Evolutionary conservation across 2,797 vertebrate genomes (phyloP).

Genomic region (Loris lydekkerianus): DNA sequence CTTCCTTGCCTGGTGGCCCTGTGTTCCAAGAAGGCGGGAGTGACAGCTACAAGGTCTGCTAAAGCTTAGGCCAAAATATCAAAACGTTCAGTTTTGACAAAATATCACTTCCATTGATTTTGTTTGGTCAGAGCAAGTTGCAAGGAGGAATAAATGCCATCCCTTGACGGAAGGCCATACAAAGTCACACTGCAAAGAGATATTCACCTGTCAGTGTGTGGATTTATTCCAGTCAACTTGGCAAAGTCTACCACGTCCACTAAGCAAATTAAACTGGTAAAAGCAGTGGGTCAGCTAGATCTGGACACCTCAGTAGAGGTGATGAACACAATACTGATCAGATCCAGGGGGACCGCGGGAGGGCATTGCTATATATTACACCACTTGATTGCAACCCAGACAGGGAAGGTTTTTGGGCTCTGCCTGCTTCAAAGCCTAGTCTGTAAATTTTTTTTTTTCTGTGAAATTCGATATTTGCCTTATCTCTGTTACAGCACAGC

Average conservation of each 20-base stretch:
- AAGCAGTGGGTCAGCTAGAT: background rate
- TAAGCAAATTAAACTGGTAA: background rate
- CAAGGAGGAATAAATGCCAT: background rate
- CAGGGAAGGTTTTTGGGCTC: background rate
- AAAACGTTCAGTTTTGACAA: background rate
- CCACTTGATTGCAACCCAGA: slow-evolving; percentile 42
- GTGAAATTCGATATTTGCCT: slow-evolving; percentile 72
- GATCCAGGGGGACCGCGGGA: background rate
- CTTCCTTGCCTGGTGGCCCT: background rate
- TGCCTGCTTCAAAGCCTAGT: slow-evolving; percentile 51
- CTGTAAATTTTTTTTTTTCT: slow-evolving; percentile 74
- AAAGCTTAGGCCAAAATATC: background rate
- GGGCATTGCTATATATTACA: background rate
- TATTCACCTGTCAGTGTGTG: rapidly evolving
- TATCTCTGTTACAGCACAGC: slow-evolving; percentile 58
- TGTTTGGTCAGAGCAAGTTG: background rate
- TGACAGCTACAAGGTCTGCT: background rate
- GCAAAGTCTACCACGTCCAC: background rate
- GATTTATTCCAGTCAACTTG: background rate
- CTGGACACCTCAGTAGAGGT: background rate
- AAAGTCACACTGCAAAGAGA: background rate
- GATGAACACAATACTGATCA: background rate
- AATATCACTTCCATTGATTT: background rate
- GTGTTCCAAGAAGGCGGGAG: background rate
- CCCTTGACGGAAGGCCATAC: background rate